Percentiles rank a stretch among this genome's conserved stretches.
These are phyloP conservation scores for Dipus sagitta DNA, from an alignment of 2,797 vertebrate species.

Conservation along the genomic window DNA sequence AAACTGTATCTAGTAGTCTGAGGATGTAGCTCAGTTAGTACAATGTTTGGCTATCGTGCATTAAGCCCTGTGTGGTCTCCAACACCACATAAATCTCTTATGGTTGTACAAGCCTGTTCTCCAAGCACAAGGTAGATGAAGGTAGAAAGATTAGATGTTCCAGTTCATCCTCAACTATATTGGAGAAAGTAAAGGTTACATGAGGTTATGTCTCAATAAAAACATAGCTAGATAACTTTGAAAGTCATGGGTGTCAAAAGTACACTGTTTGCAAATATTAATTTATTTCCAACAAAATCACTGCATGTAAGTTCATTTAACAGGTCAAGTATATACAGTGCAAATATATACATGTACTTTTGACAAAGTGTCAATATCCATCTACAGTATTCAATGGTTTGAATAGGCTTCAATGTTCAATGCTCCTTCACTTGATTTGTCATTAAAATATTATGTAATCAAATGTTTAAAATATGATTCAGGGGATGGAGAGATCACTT, in stretches of 20 bases:
- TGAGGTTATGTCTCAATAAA: not conserved
- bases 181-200: too few relatives aligned
- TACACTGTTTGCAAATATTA: not conserved
- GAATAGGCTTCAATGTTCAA: not conserved
- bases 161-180: too few relatives aligned
- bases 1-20: not conserved
- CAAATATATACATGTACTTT: not conserved
- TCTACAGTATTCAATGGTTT: not conserved
- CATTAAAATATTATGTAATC: not conserved
- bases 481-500: too few relatives aligned
- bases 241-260: conserved; percentile 6
- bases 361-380: too few relatives aligned
- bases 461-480: too few relatives aligned
- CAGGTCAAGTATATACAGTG: not conserved
- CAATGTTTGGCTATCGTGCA: too few relatives aligned
- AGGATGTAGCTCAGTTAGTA: too few relatives aligned
- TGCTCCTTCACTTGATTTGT: not conserved
- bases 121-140: too few relatives aligned
- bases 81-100: too few relatives aligned
- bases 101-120: too few relatives aligned
- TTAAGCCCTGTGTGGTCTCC: too few relatives aligned
- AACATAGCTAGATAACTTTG: not conserved
- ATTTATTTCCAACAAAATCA: not conserved
- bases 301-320: not conserved
- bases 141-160: too few relatives aligned